A percentile compares a stretch with the other conserved stretches of the same genome.
These are phyloP conservation scores for Drosophila yakuba DNA, from an alignment of 1,140 invertebrate genomes.

Conservation along the genomic window DNA sequence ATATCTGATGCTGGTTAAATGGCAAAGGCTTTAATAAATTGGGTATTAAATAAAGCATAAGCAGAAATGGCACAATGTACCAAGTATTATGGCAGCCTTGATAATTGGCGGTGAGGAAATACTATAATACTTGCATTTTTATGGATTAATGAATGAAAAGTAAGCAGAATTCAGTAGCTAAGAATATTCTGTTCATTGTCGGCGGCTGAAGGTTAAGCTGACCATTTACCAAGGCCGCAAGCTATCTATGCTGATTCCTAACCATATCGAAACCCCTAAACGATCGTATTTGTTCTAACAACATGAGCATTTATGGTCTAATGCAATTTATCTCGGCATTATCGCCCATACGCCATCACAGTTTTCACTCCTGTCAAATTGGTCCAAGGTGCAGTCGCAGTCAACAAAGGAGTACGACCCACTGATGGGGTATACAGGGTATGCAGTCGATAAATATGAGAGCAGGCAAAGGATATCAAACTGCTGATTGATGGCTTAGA, in stretches of 20 bases:
- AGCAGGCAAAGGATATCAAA: neutral
- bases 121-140: constrained; percentile 11
- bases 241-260: constrained; percentile 4
- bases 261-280: constrained; percentile 16
- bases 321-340: constrained; percentile 34
- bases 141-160: neutral
- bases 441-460: no score
- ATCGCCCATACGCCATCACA: constrained; percentile 54
- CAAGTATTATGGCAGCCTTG: constrained; percentile 26
- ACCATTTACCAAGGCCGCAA: constrained; percentile 10
- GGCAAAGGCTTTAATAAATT: constrained; percentile 20
- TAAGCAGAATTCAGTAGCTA: neutral
- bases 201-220: constrained; percentile 4
- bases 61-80: constrained; percentile 2
- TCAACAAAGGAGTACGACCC: constrained; percentile 9
- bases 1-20: constrained; percentile 41
- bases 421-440: constrained; percentile 1
- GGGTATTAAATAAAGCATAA: constrained; percentile 24
- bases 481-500: neutral
- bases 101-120: constrained; percentile 24
- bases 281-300: constrained; percentile 26
- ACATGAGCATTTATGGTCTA: constrained; percentile 31
- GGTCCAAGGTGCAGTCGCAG: constrained; percentile 61
- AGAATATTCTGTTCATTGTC: neutral
- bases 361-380: constrained; percentile 67